These are phyloP conservation scores for Pterobdella sp. DNA, from an alignment of 2,888 invertebrate species.

Conservation along the genomic window DNA sequence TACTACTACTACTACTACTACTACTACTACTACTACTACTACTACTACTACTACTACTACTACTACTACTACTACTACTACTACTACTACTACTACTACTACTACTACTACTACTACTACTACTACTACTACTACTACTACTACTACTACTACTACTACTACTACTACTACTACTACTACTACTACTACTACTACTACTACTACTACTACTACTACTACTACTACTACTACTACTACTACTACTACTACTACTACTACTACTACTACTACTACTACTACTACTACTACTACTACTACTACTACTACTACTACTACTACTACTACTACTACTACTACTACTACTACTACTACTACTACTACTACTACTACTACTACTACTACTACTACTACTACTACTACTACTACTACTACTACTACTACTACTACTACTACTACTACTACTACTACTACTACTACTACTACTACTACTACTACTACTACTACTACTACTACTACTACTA, in stretches of 20 bases:
- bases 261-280: conserved; percentile 14
- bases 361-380: conserved; percentile 9
- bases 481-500: too few species aligned
- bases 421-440: too few species aligned
- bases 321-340: conserved; percentile 9
- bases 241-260: conserved; percentile 9
- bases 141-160: conserved; percentile 9
- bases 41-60: conserved; percentile 14
- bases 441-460: too few species aligned
- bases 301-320: conserved; percentile 9
- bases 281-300: conserved; percentile 12
- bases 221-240: conserved; percentile 9
- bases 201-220: conserved; percentile 12
- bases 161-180: conserved; percentile 9
- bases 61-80: conserved; percentile 9
- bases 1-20: conserved; percentile 9
- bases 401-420: too few species aligned
- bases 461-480: too few species aligned
- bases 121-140: conserved; percentile 12
- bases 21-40: conserved; percentile 12
- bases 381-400: conserved; percentile 7
- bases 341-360: conserved; percentile 16
- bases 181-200: conserved; percentile 14
- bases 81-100: conserved; percentile 9
- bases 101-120: conserved; percentile 14